phyloP scores from a whole-genome alignment of 2,113 vertebrate species.

The Paedocypris sp. region DNA sequence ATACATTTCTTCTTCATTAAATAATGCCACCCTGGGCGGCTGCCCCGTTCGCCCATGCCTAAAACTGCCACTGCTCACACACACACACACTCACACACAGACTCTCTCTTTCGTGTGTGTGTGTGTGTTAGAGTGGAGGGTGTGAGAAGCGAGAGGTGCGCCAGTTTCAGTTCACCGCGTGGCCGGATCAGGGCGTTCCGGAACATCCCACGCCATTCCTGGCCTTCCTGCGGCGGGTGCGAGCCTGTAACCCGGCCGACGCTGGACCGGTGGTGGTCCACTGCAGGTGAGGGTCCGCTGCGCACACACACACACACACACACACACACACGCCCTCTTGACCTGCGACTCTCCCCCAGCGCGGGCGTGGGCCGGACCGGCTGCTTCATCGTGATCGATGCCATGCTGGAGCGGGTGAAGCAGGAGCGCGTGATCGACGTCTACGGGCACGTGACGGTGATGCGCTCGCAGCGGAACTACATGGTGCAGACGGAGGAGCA shows the following conservation, averaged over 20 bases:
- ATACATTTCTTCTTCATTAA: no score
- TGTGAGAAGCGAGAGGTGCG: conserved; percentile 94
- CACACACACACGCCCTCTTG: conserved; percentile 46
- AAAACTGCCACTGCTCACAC: no score
- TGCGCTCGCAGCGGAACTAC: conserved; percentile 98
- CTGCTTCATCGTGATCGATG: conserved; percentile 97
- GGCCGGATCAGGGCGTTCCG: conserved; percentile 95
- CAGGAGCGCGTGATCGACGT: conserved; percentile 95
- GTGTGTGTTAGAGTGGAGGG: conserved; percentile 57
- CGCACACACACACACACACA: not conserved
- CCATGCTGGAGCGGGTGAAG: conserved; percentile 95
- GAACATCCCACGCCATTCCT: conserved; percentile 94
- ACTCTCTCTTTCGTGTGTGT: no score
- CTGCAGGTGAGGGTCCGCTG: conserved; percentile 72
- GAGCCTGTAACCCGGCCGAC: conserved; percentile 93
- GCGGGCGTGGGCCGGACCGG: conserved; percentile 95
- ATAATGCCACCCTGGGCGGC: no score
- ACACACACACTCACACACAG: no score
- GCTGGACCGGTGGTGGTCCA: conserved; percentile 95
- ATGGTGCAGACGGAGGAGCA: conserved; percentile 99
- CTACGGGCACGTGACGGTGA: conserved; percentile 95
- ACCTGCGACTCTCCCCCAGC: conserved; percentile 61
- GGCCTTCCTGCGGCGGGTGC: conserved; percentile 87
- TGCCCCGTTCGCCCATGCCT: no score
- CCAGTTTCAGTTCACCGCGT: conserved; percentile 97